These are phyloP conservation scores for Neodon shergylaensis DNA, from an alignment of 2,113 vertebrate species.

Conservation along the genomic window DNA sequence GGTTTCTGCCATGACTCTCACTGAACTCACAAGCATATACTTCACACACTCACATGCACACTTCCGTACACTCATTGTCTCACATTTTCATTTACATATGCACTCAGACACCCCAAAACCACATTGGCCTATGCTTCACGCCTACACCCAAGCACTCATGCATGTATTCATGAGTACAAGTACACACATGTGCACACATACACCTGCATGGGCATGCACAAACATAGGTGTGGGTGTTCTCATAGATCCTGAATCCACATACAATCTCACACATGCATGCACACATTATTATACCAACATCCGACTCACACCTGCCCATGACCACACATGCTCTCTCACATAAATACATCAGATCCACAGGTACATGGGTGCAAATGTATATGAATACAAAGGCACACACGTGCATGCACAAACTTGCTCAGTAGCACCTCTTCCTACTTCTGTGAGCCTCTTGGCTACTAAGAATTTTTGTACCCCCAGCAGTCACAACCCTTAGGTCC, in stretches of 20 bases:
- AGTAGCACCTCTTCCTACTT: fast-evolving
- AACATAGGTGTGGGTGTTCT: not conserved
- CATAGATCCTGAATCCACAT: not conserved
- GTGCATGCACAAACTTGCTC: not conserved
- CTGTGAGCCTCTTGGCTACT: not conserved
- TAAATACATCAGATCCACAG: not conserved
- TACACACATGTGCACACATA: no score
- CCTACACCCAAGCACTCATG: not conserved
- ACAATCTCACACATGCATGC: not conserved
- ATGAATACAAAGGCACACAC: not conserved
- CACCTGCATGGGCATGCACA: no score
- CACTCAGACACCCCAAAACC: not conserved
- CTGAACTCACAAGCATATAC: not conserved
- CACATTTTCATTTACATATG: not conserved
- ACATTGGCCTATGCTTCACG: not conserved
- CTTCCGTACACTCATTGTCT: not conserved
- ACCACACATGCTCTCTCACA: not conserved
- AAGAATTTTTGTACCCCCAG: not conserved
- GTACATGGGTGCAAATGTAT: no score
- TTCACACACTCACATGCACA: no score
- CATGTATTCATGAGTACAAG: no score
- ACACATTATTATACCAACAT: not conserved
- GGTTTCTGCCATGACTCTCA: not conserved
- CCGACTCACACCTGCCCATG: not conserved
- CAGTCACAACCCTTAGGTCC: not conserved